A percentile compares a stretch with the other conserved stretches of the same genome.
phyloP scores from a whole-genome alignment of 1,140 invertebrate species.

The Triops cancriformis region DNA sequence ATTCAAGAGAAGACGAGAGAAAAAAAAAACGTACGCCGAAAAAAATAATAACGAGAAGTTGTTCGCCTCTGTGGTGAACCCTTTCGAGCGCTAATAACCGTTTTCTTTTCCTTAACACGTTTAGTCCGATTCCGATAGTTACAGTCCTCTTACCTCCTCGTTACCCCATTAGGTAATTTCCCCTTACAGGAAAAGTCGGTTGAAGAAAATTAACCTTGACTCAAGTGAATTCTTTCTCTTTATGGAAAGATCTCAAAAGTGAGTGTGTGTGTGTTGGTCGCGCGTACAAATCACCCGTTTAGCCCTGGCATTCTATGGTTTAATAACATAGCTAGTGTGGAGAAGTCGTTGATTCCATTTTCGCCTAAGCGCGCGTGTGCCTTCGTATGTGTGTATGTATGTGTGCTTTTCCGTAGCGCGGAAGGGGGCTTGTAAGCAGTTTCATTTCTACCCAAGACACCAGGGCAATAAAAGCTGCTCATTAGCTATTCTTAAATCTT shows the following conservation, averaged over 20 bases:
- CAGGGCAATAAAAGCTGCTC: background rate
- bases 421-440: background rate
- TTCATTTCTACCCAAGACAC: background rate
- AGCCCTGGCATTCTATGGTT: constrained; percentile 1
- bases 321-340: background rate
- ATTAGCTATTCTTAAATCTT: constrained; percentile 5
- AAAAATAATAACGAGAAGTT: too few species aligned
- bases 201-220: too few species aligned
- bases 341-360: background rate
- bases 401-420: background rate
- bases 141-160: background rate
- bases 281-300: constrained; percentile 9
- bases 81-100: too few species aligned
- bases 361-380: background rate
- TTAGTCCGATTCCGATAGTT: constrained; percentile 1
- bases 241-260: background rate
- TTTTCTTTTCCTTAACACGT: background rate
- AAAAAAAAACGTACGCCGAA: background rate
- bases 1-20: background rate
- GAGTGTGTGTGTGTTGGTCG: background rate
- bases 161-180: background rate
- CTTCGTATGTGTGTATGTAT: background rate
- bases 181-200: too few species aligned
- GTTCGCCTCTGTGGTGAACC: too few species aligned
- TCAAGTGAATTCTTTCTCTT: too few species aligned